Conservation (phyloP, 2,888 invertebrate genomes). For the Ormyrus rosae region DNA sequence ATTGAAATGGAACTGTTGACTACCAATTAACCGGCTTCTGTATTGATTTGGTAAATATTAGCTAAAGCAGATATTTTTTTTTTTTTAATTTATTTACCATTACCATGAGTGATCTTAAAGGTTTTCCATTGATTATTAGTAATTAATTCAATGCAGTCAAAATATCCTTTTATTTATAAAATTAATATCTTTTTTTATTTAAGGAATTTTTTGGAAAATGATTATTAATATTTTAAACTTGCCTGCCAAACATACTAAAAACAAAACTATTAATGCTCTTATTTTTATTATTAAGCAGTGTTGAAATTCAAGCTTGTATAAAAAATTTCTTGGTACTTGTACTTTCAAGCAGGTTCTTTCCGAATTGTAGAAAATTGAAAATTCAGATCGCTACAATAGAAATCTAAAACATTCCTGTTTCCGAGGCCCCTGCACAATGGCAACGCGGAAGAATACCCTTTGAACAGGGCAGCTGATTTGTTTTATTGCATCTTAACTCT, state of each 20-base stretch:
- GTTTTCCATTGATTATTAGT: too few relatives aligned
- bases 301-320: background rate
- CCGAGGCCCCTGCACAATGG: background rate
- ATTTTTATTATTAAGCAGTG: too few relatives aligned
- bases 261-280: too few relatives aligned
- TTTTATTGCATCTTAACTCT: slow-evolving; percentile 31
- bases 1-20: slow-evolving; percentile 67
- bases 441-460: background rate
- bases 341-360: slow-evolving; percentile 1
- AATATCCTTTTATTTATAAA: too few relatives aligned
- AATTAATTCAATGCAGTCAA: too few relatives aligned
- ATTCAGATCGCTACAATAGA: background rate
- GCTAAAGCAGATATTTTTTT: slow-evolving; percentile 42
- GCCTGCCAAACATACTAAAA: too few relatives aligned
- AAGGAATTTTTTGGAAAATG: too few relatives aligned
- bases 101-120: too few relatives aligned
- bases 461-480: slow-evolving; percentile 9
- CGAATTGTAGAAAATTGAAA: slow-evolving; percentile 31
- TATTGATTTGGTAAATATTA: slow-evolving; percentile 65
- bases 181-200: too few relatives aligned
- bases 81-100: background rate
- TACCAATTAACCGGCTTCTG: slow-evolving; percentile 58
- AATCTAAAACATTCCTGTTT: background rate
- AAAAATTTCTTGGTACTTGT: slow-evolving; percentile 18
- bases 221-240: too few relatives aligned